Conservation (phyloP, 2,888 invertebrate species). For the Mesorhabditis sp. region DNA sequence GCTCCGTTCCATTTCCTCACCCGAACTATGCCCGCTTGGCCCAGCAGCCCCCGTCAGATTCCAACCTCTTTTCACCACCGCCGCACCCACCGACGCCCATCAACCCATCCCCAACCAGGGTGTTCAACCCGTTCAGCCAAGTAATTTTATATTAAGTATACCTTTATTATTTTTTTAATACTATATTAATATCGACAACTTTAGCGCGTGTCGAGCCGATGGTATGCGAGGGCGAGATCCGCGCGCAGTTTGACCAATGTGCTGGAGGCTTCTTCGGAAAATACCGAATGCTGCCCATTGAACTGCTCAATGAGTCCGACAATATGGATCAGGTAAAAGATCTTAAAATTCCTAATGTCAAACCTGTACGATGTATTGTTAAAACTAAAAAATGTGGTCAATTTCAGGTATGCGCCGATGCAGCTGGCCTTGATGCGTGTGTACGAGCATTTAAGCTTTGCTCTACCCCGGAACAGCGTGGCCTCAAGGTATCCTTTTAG, state of each 20-base stretch:
- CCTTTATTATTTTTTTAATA: too few relatives aligned
- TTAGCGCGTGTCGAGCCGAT: constrained; percentile 8
- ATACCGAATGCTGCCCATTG: constrained; percentile 31
- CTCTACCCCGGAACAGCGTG: constrained; percentile 17
- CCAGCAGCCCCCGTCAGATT: constrained; percentile 18
- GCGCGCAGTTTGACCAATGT: constrained; percentile 20
- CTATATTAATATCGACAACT: too few relatives aligned
- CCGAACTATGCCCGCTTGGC: constrained; percentile 36
- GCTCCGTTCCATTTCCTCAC: constrained; percentile 39
- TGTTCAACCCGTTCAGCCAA: constrained; percentile 11
- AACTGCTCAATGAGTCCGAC: constrained; percentile 25
- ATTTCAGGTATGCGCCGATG: constrained; percentile 16
- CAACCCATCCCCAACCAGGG: not conserved
- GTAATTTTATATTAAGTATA: not conserved
- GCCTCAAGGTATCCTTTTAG: constrained; percentile 15
- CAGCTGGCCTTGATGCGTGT: constrained; percentile 21
- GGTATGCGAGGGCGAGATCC: constrained; percentile 21
- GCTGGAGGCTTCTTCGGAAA: constrained; percentile 25
- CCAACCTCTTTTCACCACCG: constrained; percentile 9
- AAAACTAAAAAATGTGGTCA: too few relatives aligned
- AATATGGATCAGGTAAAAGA: constrained; percentile 31
- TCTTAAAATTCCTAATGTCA: not conserved
- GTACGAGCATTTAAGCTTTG: constrained; percentile 21
- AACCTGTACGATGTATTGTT: too few relatives aligned
- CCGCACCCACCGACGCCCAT: not conserved